Evolutionary conservation across 1,140 invertebrate species (phyloP), one percentile per base, ranked within the genome.

Genomic region (Drosophila elegans): DNA sequence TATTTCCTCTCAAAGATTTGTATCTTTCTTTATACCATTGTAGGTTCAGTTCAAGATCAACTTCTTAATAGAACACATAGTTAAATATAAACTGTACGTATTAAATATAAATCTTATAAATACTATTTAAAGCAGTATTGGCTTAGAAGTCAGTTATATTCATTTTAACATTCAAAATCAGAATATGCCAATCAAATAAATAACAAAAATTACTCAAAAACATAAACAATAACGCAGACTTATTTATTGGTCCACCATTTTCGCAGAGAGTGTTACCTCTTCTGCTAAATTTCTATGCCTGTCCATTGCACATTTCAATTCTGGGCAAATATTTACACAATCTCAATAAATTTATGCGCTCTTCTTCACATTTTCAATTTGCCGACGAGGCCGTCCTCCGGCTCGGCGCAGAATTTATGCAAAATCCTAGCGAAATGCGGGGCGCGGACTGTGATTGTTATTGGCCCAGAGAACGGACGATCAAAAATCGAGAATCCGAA

Each of bases 301-400:
- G 21, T 46, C 60, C 66, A 71, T 72, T 68, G 51, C 63, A 74
- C 74, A 71, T 78, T 78, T 71, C 74, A 63, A 78, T 73, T 75
- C 76, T 80, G 77, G 52, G 77, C 85, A 89, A 89, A 89, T 89
- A 89, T 89, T 89, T 89, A 84, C 84, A 89, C 84, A 90, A 89
- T 80, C 80, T 69, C 77, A 64, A 89, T 89, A 84, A 90, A 89
- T 89, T 89, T 89, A 89, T 89, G 85, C 80, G 77, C 84, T 85
- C 84, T 89, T 89, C 80, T 89, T 89, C 80, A 89, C 77, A 89
- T 89, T 89, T 89, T 89, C 84, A 89, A 89, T 89, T 89, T 89
- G 80, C 80, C 63, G 55, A 54, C 49, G 61, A 75, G 68, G 56
- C 64, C 74, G 29, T 60, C 34, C 63, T 63, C 71, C 48, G 64